Evolutionary conservation across 2,113 vertebrate species (phyloP).

Genomic region (Astur gentilis): DNA sequence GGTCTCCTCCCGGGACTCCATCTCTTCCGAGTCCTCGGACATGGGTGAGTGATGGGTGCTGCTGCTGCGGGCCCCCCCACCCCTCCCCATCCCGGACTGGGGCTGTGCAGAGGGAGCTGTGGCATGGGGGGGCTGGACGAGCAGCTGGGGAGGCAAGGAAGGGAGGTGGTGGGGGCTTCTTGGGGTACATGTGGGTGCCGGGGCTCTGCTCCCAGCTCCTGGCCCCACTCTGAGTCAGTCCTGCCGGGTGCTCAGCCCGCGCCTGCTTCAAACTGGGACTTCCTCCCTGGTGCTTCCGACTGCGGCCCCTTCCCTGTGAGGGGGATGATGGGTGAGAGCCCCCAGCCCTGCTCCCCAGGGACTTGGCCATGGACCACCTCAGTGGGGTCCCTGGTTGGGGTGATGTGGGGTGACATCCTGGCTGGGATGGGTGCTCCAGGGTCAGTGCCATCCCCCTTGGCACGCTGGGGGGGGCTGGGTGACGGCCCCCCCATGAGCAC

Average conservation of each 20-base stretch:
- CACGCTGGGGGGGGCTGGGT: too few relatives aligned
- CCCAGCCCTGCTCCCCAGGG: not conserved
- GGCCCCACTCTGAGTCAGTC: not conserved
- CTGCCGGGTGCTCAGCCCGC: not conserved
- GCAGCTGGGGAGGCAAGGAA: not conserved
- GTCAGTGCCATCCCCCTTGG: not conserved
- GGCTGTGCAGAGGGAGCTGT: too few relatives aligned
- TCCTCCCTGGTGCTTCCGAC: not conserved
- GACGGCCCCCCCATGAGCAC: too few relatives aligned
- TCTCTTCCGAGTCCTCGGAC: too few relatives aligned
- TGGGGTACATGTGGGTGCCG: not conserved
- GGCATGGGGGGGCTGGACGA: too few relatives aligned
- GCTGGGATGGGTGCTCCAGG: not conserved
- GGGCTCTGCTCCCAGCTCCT: too few relatives aligned
- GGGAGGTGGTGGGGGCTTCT: not conserved
- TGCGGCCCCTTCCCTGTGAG: not conserved
- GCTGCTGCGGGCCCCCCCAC: too few relatives aligned
- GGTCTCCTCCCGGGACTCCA: too few relatives aligned
- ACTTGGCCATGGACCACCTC: not conserved
- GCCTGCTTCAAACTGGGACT: not conserved
- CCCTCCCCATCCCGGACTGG: too few relatives aligned
- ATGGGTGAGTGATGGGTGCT: too few relatives aligned
- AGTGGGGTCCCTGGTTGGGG: not conserved
- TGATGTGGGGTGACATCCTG: not conserved
- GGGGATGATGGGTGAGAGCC: not conserved